phyloP scores from a whole-genome alignment of 2,113 vertebrate species.

The Pteronura brasiliensis region DNA sequence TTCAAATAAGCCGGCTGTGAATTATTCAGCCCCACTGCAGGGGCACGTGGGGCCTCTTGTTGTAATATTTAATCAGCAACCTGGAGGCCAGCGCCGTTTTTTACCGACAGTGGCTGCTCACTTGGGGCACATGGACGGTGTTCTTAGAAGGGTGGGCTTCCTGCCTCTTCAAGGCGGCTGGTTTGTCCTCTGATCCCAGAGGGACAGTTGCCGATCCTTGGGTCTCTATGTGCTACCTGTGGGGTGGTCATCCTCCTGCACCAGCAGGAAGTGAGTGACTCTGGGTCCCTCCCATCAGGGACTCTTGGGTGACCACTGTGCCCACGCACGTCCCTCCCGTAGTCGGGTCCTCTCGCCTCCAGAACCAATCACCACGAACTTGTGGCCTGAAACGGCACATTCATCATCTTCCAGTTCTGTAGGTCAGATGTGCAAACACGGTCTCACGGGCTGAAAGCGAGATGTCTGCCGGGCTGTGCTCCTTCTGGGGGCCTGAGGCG shows the following conservation, averaged over 20 bases:
- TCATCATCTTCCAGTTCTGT: not conserved
- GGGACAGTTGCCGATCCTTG: accelerated
- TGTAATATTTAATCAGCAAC: not conserved
- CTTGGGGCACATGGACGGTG: accelerated
- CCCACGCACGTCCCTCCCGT: accelerated
- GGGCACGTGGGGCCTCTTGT: not conserved
- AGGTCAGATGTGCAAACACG: accelerated
- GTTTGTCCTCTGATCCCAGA: not conserved
- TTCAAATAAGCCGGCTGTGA: constrained; percentile 5
- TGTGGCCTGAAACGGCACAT: not conserved
- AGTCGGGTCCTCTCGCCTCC: not conserved
- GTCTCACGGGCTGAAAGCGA: not conserved
- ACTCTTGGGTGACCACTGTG: not conserved
- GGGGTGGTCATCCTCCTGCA: accelerated
- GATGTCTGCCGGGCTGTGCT: accelerated
- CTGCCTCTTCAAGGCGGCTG: not conserved
- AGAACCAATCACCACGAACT: accelerated
- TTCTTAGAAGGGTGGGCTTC: not conserved
- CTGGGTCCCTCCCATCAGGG: not conserved
- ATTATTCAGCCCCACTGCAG: constrained; percentile 53
- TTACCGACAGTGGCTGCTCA: not conserved
- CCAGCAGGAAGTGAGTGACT: not conserved
- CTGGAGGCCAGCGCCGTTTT: not conserved
- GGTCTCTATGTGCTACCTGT: not conserved
- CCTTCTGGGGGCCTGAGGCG: not conserved